Evolutionary conservation across 2,888 invertebrate species (phyloP), one percentile per base, ranked within the genome.

Genomic region (Saturnia japonica): DNA sequence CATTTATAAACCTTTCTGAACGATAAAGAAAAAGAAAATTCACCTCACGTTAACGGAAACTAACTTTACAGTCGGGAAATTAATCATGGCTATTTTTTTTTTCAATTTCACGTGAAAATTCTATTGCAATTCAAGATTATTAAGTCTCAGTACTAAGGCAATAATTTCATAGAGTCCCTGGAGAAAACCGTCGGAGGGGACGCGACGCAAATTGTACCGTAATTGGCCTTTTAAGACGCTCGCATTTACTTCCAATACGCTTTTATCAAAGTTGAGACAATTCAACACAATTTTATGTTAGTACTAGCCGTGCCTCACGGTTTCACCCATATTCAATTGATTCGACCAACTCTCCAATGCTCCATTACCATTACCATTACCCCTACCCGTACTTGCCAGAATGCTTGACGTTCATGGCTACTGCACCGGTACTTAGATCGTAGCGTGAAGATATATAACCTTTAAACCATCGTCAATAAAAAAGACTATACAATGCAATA

Each of bases 191-290:
- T 74, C 74, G 71, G 77, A 72, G 79, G 77, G 75, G 78, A 77
- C 84, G 87, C 81, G 88, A 83, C 79, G 88, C 85, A 91, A 92
- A 93, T 93, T 93, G 91, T 87, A 73, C 77, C 81, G 82, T 93
- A 93, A 93, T 93, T 93, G 93, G 82, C 91, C 93, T 93, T 93
- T 93, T 91, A 93, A 90, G 89, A 79, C 76, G 74, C 82, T 77
- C 85, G 80, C 85, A 84, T 83, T 85, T 83, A 81, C 86, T 87
- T 83, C 80, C 83, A 85, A 84, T 85, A 82, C 77, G 86, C 87
- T 88, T 88, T 88, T 86, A 88, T 83, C 80, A 83, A 84, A 80
- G 78, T 80, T 81, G 76, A 83, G 83, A 83, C 82, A 82, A 81
- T 84, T 68, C 28, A 51, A 54, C 68, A 40, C 40, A 54, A 43